A percentile compares a stretch with the other conserved stretches of the same genome.
Evolutionary conservation across 2,888 invertebrate genomes (phyloP).

Genomic region (Antitype chi): DNA sequence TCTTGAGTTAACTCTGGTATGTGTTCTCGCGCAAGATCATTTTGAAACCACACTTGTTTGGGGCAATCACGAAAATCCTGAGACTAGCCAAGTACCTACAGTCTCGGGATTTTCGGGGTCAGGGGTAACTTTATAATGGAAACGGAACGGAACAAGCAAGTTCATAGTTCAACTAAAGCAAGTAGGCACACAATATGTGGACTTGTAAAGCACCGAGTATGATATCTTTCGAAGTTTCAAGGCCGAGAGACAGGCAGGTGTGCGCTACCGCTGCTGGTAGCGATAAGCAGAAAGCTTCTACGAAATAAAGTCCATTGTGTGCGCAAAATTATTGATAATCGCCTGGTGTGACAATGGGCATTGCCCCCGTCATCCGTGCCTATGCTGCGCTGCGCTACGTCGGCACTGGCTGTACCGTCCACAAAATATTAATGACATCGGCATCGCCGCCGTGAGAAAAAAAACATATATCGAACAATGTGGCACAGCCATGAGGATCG

Average conservation of each 20-base stretch:
- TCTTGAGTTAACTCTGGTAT: too few species aligned
- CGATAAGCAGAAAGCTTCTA: constrained; percentile 80
- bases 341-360: constrained; percentile 68
- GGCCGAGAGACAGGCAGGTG: constrained; percentile 90
- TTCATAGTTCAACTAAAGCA: neutral
- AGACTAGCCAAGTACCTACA: too few species aligned
- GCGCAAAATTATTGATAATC: constrained; percentile 81
- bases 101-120: too few species aligned
- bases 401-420: constrained; percentile 44
- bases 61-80: too few species aligned
- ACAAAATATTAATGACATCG: constrained; percentile 64
- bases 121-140: neutral
- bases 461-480: constrained; percentile 42
- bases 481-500: constrained; percentile 33
- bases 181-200: neutral
- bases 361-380: constrained; percentile 58
- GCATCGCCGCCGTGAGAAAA: constrained; percentile 49
- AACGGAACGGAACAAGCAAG: neutral
- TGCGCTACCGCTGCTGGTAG: constrained; percentile 80
- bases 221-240: constrained; percentile 67
- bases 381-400: constrained; percentile 30
- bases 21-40: too few species aligned
- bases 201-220: constrained; percentile 9
- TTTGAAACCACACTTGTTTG: too few species aligned
- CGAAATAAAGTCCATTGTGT: constrained; percentile 81